Percentiles rank a stretch among this genome's conserved stretches.
Conservation (phyloP, 2,888 invertebrate species). For the Epistrophe eligans region DNA sequence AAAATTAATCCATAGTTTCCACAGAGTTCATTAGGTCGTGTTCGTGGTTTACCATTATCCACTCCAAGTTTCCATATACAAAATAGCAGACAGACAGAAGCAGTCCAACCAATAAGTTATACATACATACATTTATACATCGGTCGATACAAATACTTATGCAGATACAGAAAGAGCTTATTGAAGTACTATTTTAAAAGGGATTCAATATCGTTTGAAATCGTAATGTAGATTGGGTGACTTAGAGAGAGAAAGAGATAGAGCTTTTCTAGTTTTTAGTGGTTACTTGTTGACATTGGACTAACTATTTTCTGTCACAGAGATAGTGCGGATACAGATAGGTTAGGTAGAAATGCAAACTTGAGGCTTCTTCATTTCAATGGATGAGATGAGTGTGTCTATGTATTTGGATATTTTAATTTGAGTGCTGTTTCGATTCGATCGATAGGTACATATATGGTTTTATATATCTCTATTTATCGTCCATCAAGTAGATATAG, state of each 20-base stretch:
- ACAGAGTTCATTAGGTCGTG: conserved; percentile 11
- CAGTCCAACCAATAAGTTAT: not conserved
- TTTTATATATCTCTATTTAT: no score
- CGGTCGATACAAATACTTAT: not conserved
- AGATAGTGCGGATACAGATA: not conserved
- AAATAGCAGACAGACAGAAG: conserved; percentile 6
- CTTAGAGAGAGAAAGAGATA: not conserved
- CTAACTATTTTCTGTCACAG: conserved; percentile 1
- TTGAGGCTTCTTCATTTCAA: not conserved
- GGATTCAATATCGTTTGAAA: not conserved
- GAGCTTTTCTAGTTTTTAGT: conserved; percentile 5
- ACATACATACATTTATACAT: not conserved
- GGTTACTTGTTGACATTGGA: conserved; percentile 33
- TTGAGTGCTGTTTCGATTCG: not conserved
- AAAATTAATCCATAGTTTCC: not conserved
- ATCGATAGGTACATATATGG: not conserved
- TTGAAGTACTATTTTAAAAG: not conserved
- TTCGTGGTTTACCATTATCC: conserved; percentile 18
- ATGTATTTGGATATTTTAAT: conserved; percentile 1
- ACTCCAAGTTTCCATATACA: not conserved
- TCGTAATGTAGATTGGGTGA: not conserved
- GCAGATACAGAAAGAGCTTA: not conserved
- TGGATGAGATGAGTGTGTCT: not conserved
- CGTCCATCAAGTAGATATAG: not conserved
- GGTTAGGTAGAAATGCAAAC: not conserved